These are phyloP conservation scores for Montipora foliosa DNA, from an alignment of 64 coral and sea anemone genomes.

Conservation along the genomic window DNA sequence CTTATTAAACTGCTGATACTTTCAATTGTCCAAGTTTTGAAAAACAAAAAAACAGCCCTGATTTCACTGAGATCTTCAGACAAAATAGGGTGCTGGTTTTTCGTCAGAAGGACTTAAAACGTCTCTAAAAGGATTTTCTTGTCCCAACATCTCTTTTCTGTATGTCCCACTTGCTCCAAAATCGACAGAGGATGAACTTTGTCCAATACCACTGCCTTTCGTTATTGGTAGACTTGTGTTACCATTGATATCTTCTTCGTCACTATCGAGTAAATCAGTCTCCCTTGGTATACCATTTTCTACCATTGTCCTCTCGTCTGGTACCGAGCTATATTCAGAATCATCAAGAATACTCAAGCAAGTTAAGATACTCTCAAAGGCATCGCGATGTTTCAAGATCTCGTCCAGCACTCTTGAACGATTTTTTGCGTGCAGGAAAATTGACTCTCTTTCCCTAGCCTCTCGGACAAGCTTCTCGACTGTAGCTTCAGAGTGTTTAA, in stretches of 20 bases:
- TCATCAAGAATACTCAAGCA: constrained; percentile 70
- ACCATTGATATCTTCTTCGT: constrained; percentile 10
- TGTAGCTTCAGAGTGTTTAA: constrained; percentile 7
- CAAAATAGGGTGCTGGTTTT: constrained; percentile 36
- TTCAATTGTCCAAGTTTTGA: no score
- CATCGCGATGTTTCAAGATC: constrained; percentile 60
- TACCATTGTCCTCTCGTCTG: not conserved
- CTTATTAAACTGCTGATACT: no score
- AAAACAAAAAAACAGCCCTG: no score
- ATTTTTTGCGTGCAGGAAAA: constrained; percentile 60
- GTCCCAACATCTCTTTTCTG: not conserved
- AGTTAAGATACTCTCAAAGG: constrained; percentile 76
- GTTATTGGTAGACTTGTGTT: constrained; percentile 2
- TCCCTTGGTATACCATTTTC: not conserved
- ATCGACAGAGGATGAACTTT: not conserved
- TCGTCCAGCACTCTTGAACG: constrained; percentile 77
- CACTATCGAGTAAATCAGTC: constrained; percentile 25
- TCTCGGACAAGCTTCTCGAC: constrained; percentile 61
- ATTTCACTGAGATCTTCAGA: not conserved
- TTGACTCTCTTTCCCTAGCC: constrained; percentile 28
- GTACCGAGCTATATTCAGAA: not conserved
- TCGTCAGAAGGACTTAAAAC: not conserved
- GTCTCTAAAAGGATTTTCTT: constrained; percentile 6
- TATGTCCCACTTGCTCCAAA: not conserved
- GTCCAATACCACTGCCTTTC: constrained; percentile 1